phyloP scores from a whole-genome alignment of 2,797 vertebrate genomes.

The Enteromius unitaeniatus region DNA sequence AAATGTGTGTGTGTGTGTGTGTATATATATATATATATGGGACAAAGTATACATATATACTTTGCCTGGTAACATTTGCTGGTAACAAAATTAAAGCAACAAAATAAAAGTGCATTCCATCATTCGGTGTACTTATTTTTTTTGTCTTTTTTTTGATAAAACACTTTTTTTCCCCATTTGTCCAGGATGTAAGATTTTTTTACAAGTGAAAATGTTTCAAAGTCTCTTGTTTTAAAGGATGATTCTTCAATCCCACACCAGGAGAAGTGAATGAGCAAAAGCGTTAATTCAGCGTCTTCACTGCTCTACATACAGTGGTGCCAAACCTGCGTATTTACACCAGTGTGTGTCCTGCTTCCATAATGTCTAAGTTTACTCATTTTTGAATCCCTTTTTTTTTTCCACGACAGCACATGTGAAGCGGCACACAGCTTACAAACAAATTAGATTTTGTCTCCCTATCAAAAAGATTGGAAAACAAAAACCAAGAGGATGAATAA shows the following conservation, averaged over 20 bases:
- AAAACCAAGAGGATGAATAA: slow-evolving; percentile 69
- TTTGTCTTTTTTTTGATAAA: slow-evolving; percentile 40
- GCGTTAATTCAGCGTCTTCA: slow-evolving; percentile 73
- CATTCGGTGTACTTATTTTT: slow-evolving; percentile 40
- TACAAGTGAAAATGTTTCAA: slow-evolving; percentile 59
- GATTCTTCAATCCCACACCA: slow-evolving; percentile 70
- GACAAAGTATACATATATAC: slow-evolving; percentile 37
- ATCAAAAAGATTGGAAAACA: slow-evolving; percentile 72
- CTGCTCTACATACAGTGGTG: slow-evolving; percentile 69
- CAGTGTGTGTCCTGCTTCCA: slow-evolving; percentile 71
- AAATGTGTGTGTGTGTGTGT: neutral
- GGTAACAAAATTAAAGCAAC: slow-evolving; percentile 49
- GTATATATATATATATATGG: neutral
- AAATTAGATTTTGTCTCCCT: slow-evolving; percentile 68
- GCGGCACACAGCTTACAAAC: slow-evolving; percentile 74
- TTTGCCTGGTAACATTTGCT: slow-evolving; percentile 49
- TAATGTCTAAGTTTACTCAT: neutral
- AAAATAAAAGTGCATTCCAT: slow-evolving; percentile 58
- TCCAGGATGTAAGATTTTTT: slow-evolving; percentile 29
- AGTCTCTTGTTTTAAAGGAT: slow-evolving; percentile 44
- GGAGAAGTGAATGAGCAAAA: slow-evolving; percentile 64
- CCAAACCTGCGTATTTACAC: slow-evolving; percentile 78
- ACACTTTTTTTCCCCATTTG: slow-evolving; percentile 3
- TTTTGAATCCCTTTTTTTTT: slow-evolving; percentile 50
- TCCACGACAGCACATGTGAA: slow-evolving; percentile 59